Evolutionary conservation across 2,888 invertebrate species (phyloP).

Genomic region (Pyrochroa serraticornis): DNA sequence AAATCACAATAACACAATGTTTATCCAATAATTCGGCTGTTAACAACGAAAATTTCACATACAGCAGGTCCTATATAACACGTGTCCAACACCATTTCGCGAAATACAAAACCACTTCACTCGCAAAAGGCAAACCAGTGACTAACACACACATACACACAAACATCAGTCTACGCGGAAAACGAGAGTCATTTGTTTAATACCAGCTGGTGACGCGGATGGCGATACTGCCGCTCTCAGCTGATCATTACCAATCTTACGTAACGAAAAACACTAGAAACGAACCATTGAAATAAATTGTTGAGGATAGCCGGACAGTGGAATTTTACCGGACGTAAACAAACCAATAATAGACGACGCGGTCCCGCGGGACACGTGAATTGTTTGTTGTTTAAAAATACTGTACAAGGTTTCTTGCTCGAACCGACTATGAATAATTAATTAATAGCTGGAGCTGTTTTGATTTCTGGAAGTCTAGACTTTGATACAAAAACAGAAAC

Average conservation of each 20-base stretch:
- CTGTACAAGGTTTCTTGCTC: too few species aligned
- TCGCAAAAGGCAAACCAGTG: slow-evolving; percentile 46
- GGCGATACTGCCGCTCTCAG: slow-evolving; percentile 35
- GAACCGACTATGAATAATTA: too few species aligned
- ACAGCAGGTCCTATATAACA: slow-evolving; percentile 27
- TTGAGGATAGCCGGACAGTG: slow-evolving; percentile 3
- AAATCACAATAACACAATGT: slow-evolving; percentile 13
- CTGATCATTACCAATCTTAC: slow-evolving; percentile 41
- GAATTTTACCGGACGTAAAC: slow-evolving; percentile 19
- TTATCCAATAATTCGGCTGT: background rate
- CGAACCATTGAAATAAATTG: too few species aligned
- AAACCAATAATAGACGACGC: slow-evolving; percentile 15
- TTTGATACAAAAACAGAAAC: too few species aligned
- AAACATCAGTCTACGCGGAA: slow-evolving; percentile 18
- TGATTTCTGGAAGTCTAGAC: too few species aligned
- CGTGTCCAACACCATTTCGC: slow-evolving; percentile 38
- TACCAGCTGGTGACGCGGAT: slow-evolving; percentile 25
- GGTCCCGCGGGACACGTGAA: slow-evolving; percentile 5
- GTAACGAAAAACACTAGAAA: slow-evolving; percentile 16
- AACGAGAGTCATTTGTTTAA: slow-evolving; percentile 33
- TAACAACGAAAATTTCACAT: slow-evolving; percentile 2
- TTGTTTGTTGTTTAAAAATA: slow-evolving; percentile 4
- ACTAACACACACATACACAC: slow-evolving; percentile 36
- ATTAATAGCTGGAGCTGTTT: too few species aligned
- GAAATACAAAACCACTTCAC: slow-evolving; percentile 34